Percentiles rank a stretch among this genome's conserved stretches.
Evolutionary conservation across 2,797 vertebrate species (phyloP).

Genomic region (Balearica regulorum): DNA sequence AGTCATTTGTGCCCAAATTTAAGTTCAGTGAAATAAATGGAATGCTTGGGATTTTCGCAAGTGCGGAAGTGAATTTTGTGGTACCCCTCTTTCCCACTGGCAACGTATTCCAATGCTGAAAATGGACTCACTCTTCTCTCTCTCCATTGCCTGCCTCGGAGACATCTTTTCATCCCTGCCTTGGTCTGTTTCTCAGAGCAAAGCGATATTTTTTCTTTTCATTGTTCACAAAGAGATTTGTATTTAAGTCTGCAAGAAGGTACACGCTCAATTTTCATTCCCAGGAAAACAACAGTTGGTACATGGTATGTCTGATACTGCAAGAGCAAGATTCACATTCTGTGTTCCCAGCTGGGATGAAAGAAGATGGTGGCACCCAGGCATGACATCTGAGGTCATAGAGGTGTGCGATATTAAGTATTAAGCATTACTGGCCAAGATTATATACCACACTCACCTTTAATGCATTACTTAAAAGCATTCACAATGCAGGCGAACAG

Average conservation of each 20-base stretch:
- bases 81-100: rapidly evolving
- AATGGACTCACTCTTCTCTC: not conserved
- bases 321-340: not conserved
- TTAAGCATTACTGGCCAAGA: not conserved
- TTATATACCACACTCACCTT: not conserved
- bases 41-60: not conserved
- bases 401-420: not conserved
- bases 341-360: not conserved
- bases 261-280: not conserved
- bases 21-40: not conserved
- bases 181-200: not conserved
- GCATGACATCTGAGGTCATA: not conserved
- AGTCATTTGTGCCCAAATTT: not conserved
- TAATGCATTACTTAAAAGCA: not conserved
- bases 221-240: not conserved
- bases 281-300: slow-evolving; percentile 12
- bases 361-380: not conserved
- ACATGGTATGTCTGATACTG: not conserved
- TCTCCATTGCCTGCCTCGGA: not conserved
- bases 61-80: not conserved
- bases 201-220: not conserved
- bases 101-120: not conserved
- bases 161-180: not conserved
- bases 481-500: not conserved
- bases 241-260: not conserved